These are phyloP conservation scores for Drosophila auraria DNA, from an alignment of 1,140 invertebrate species.

Conservation along the genomic window DNA sequence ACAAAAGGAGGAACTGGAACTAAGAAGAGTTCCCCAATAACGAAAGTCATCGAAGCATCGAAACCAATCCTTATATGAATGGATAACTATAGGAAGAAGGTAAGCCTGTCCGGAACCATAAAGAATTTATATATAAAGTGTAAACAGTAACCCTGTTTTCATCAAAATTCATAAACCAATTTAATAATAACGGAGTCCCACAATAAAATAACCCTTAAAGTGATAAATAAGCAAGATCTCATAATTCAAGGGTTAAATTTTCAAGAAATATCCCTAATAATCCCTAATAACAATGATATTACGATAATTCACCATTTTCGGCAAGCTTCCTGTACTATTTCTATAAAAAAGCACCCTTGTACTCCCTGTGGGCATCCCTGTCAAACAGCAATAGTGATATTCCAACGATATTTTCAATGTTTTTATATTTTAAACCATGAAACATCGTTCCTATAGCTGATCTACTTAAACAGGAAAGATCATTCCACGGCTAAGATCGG, in stretches of 20 bases:
- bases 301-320: background rate
- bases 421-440: background rate
- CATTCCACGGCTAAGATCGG: no score
- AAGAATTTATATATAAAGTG: background rate
- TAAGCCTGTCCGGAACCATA: constrained; percentile 27
- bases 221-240: no score
- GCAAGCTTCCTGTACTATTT: background rate
- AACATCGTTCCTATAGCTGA: background rate
- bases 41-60: constrained; percentile 28
- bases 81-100: constrained; percentile 85
- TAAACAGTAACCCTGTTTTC: no score
- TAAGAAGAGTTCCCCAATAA: constrained; percentile 3
- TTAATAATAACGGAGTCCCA: background rate
- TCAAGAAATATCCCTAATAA: background rate
- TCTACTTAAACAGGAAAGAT: constrained; percentile 4
- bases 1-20: constrained; percentile 14
- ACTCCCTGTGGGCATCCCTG: no score
- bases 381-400: background rate
- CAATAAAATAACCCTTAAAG: no score
- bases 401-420: background rate
- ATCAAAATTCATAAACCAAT: background rate
- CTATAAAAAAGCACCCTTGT: no score
- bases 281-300: background rate
- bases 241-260: no score
- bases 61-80: constrained; percentile 66